Evolutionary conservation across 23 tunicate species (phyloP).

Genomic region (Trididemnum nubilum): DNA sequence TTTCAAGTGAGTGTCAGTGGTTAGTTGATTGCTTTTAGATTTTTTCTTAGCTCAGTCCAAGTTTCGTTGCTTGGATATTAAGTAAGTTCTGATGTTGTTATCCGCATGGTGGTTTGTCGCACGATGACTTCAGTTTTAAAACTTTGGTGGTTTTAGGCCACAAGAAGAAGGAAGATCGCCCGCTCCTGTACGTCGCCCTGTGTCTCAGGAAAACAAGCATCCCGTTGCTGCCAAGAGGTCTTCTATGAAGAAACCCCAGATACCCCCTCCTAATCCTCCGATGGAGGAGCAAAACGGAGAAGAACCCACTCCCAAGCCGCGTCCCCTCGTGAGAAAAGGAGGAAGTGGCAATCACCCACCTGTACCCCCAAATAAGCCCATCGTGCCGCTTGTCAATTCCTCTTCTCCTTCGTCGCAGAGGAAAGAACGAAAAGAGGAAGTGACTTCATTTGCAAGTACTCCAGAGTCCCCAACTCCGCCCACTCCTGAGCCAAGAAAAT

Average conservation of each 20-base stretch:
- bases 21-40: no score
- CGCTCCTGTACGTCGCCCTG: background rate
- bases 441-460: background rate
- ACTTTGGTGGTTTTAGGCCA: no score
- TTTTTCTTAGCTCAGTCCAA: no score
- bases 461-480: background rate
- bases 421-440: background rate
- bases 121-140: no score
- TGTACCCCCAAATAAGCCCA: slow-evolving; percentile 12
- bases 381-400: background rate
- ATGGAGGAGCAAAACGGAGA: background rate
- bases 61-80: no score
- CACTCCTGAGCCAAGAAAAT: background rate
- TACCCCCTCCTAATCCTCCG: slow-evolving; percentile 75
- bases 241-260: slow-evolving; percentile 53
- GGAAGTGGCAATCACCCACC: background rate
- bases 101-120: no score
- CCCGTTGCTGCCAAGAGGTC: slow-evolving; percentile 70
- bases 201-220: slow-evolving; percentile 22
- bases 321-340: background rate
- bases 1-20: no score
- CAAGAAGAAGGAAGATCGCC: background rate
- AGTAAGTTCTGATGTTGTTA: no score
- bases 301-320: background rate
- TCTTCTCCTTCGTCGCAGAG: background rate